These are phyloP conservation scores for Takifugu rubripes DNA, from an alignment of 2,797 vertebrate genomes.

Conservation along the genomic window DNA sequence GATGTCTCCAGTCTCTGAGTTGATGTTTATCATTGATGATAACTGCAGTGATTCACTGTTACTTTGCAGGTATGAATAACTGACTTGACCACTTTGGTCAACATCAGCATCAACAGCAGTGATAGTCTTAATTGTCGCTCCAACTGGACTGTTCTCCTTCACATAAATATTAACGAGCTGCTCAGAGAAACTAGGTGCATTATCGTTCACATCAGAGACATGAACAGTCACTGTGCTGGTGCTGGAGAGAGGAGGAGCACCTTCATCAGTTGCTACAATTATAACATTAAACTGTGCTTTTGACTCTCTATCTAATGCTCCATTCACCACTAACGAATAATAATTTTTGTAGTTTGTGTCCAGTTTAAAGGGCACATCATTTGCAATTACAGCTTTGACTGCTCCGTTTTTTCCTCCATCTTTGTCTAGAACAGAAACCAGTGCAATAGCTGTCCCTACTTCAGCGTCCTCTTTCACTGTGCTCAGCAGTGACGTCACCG, in stretches of 20 bases:
- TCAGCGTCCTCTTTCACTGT: slow-evolving; percentile 48
- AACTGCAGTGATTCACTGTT: neutral
- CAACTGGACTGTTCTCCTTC: slow-evolving; percentile 74
- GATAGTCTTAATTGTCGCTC: slow-evolving; percentile 55
- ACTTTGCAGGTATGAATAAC: slow-evolving; percentile 56
- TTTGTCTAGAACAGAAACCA: slow-evolving; percentile 56
- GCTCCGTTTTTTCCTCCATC: slow-evolving; percentile 56
- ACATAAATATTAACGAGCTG: slow-evolving; percentile 63
- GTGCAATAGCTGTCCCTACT: slow-evolving; percentile 54
- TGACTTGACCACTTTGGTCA: slow-evolving; percentile 61
- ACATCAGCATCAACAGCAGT: slow-evolving; percentile 67
- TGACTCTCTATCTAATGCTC: slow-evolving; percentile 53
- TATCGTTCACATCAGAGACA: slow-evolving; percentile 78
- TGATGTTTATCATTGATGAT: slow-evolving; percentile 48
- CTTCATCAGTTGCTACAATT: slow-evolving; percentile 55
- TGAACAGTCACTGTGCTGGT: slow-evolving; percentile 44
- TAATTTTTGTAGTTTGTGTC: slow-evolving; percentile 66
- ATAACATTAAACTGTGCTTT: slow-evolving; percentile 21
- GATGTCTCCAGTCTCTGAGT: slow-evolving; percentile 1
- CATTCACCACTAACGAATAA: slow-evolving; percentile 53
- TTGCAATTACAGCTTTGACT: slow-evolving; percentile 18
- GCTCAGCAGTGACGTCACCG: slow-evolving; percentile 48
- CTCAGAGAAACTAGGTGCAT: slow-evolving; percentile 67
- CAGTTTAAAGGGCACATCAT: slow-evolving; percentile 41
- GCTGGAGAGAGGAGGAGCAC: slow-evolving; percentile 60